Conservation (phyloP, 2,797 vertebrate genomes). For the Eulemur albifrons region DNA sequence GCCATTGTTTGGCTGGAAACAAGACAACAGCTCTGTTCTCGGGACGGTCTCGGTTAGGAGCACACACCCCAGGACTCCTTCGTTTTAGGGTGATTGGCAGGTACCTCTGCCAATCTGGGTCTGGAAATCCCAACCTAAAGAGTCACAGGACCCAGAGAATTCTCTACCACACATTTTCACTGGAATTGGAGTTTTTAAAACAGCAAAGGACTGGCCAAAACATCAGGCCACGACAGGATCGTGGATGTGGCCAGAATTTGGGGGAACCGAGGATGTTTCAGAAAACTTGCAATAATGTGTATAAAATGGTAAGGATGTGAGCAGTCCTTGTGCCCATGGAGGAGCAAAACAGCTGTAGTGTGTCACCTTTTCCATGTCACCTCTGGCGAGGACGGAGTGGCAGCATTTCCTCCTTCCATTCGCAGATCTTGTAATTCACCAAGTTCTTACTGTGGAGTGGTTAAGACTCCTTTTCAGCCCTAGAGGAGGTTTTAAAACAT, state of each 20-base stretch:
- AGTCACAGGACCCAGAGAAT: not conserved
- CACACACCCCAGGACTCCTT: accelerated
- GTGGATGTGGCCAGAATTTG: not conserved
- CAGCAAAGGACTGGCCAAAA: not conserved
- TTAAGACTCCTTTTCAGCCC: not conserved
- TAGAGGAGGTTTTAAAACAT: not conserved
- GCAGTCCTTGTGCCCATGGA: accelerated
- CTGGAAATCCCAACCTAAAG: not conserved
- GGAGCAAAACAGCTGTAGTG: accelerated
- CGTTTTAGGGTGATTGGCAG: accelerated
- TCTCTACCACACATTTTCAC: not conserved
- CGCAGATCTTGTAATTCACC: accelerated
- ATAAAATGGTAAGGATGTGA: accelerated
- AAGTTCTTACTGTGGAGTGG: not conserved
- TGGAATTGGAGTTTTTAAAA: not conserved
- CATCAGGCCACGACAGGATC: no score
- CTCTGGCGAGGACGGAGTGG: no score
- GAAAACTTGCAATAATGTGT: not conserved
- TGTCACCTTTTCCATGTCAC: accelerated
- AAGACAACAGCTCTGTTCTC: accelerated
- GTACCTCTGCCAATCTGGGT: no score
- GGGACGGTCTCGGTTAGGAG: not conserved
- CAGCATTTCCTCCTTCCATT: not conserved
- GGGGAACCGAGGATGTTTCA: not conserved
- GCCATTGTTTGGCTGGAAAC: not conserved